phyloP scores from a whole-genome alignment of 2,113 vertebrate genomes.

The Promerops cafer region DNA sequence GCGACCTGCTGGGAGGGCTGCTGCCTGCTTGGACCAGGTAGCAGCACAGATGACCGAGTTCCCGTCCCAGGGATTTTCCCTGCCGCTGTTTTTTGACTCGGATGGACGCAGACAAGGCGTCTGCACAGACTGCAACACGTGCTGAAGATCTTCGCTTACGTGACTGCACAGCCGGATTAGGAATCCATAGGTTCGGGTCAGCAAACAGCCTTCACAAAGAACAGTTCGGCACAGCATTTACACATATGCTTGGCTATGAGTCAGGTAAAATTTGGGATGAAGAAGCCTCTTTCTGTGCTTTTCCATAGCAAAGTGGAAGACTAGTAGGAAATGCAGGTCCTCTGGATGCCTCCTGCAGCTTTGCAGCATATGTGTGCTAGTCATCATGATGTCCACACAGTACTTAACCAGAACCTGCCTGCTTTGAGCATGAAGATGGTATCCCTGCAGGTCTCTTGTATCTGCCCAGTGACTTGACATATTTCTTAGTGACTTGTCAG shows the following conservation, averaged over 20 bases:
- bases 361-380: rapidly evolving
- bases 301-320: neutral
- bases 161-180: neutral
- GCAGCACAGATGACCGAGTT: constrained; percentile 9
- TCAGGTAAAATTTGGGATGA: neutral
- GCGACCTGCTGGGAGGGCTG: constrained; percentile 33
- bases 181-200: neutral
- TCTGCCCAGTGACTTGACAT: neutral
- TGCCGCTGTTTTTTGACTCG: constrained; percentile 11
- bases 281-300: neutral
- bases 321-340: neutral
- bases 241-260: neutral
- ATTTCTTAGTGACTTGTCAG: neutral
- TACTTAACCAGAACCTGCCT: neutral
- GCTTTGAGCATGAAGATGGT: neutral
- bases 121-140: neutral
- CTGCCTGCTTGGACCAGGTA: constrained; percentile 11
- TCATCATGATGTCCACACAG: neutral
- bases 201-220: neutral
- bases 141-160: neutral
- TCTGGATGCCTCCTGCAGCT: neutral
- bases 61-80: constrained; percentile 44
- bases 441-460: neutral
- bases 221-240: neutral
- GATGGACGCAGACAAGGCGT: neutral